Evolutionary conservation across 1,140 invertebrate genomes (phyloP).

Genomic region (Drosophila ohnishii): DNA sequence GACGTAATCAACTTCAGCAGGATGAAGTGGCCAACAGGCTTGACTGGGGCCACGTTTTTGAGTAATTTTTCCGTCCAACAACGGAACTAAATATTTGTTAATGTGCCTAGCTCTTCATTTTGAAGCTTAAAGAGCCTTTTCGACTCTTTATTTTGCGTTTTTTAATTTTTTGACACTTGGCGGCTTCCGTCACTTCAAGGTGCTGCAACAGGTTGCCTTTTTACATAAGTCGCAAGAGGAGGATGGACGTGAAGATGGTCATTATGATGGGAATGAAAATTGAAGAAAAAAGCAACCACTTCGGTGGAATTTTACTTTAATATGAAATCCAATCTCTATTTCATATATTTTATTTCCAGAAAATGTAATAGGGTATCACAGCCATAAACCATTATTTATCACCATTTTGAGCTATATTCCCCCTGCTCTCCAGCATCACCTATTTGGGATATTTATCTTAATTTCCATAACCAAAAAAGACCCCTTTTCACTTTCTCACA

Average conservation of each 20-base stretch:
- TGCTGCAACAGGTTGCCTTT: conserved; percentile 20
- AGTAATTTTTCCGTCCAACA: conserved; percentile 34
- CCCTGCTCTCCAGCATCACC: not conserved
- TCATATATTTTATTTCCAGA: not conserved
- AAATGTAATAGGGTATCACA: not conserved
- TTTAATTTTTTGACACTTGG: conserved; percentile 36
- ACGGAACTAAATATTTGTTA: conserved; percentile 51
- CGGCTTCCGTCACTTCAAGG: conserved; percentile 48
- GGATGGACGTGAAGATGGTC: conserved; percentile 2
- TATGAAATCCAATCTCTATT: no score
- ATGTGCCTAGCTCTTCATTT: conserved; percentile 65
- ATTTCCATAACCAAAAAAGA: conserved; percentile 27
- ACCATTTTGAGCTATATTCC: not conserved
- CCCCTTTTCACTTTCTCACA: conserved; percentile 62
- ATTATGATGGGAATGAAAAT: not conserved
- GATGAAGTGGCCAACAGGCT: conserved; percentile 76
- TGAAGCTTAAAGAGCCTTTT: conserved; percentile 40
- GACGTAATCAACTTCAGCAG: conserved; percentile 79
- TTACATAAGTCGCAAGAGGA: conserved; percentile 30
- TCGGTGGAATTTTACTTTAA: no score
- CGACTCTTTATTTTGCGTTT: conserved; percentile 25
- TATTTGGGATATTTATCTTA: conserved; percentile 21
- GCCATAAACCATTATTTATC: not conserved
- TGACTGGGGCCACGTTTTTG: conserved; percentile 59
- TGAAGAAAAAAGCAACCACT: no score